A percentile compares a stretch with the other conserved stretches of the same genome.
These are phyloP conservation scores for Gymnopithys bicolor DNA, from an alignment of 2,797 vertebrate genomes.

Conservation along the genomic window DNA sequence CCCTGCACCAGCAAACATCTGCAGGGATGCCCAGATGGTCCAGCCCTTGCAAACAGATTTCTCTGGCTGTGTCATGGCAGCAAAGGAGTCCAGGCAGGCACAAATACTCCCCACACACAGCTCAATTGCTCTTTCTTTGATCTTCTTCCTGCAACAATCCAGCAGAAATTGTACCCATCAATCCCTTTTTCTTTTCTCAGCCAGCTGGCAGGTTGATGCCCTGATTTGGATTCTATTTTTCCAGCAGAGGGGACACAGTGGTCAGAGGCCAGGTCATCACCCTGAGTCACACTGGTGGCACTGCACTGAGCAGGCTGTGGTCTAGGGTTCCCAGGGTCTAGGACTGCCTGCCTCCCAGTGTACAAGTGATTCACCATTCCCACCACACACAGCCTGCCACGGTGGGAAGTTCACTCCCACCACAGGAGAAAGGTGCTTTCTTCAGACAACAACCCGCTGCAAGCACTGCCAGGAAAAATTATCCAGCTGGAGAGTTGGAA, in stretches of 20 bases:
- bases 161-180: neutral
- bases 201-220: neutral
- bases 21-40: neutral
- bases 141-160: neutral
- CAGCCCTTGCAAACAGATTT: neutral
- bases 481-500: neutral
- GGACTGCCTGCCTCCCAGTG: neutral
- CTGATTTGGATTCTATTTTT: neutral
- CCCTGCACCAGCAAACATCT: neutral
- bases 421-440: neutral
- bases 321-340: neutral
- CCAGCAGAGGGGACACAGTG: accelerated
- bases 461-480: neutral
- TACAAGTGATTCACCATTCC: neutral
- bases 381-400: accelerated
- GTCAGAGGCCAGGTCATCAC: neutral
- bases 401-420: neutral
- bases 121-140: accelerated
- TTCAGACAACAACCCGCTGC: accelerated
- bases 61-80: neutral
- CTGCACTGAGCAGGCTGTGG: neutral
- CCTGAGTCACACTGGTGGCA: neutral
- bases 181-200: neutral
- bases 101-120: neutral
- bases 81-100: neutral